These are phyloP conservation scores for Tipula unca DNA, from an alignment of 2,888 invertebrate genomes.

Conservation along the genomic window DNA sequence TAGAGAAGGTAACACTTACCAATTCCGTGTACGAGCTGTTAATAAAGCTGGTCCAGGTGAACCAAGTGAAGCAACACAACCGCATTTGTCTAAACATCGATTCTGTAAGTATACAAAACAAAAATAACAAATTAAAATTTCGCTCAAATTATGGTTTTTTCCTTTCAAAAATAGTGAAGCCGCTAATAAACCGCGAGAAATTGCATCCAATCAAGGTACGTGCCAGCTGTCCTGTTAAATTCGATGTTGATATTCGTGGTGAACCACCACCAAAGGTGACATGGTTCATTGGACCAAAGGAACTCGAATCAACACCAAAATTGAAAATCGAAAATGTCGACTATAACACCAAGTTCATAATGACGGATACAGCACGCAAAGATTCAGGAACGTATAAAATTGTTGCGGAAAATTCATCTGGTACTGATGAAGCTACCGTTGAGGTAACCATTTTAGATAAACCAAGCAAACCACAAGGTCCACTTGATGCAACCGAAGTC, in stretches of 20 bases:
- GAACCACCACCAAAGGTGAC: slow-evolving; percentile 90
- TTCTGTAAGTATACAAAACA: slow-evolving; percentile 54
- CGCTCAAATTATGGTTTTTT: not conserved
- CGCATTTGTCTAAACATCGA: slow-evolving; percentile 78
- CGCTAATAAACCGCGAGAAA: slow-evolving; percentile 90
- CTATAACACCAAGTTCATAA: slow-evolving; percentile 77
- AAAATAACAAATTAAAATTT: not conserved
- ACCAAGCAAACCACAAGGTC: slow-evolving; percentile 59
- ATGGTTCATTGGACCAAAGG: slow-evolving; percentile 54
- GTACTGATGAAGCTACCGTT: slow-evolving; percentile 87
- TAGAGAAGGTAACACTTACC: slow-evolving; percentile 86
- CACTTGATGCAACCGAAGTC: slow-evolving; percentile 81
- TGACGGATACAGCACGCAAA: slow-evolving; percentile 72
- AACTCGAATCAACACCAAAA: slow-evolving; percentile 57
- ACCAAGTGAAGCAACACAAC: slow-evolving; percentile 80
- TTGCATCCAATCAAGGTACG: slow-evolving; percentile 80
- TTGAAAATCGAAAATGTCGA: slow-evolving; percentile 81
- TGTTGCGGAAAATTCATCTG: slow-evolving; percentile 86
- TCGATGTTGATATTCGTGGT: slow-evolving; percentile 92
- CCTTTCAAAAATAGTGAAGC: slow-evolving; percentile 61
- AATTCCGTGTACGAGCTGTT: slow-evolving; percentile 89
- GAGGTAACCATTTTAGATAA: slow-evolving; percentile 78
- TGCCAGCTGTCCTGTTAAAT: slow-evolving; percentile 80
- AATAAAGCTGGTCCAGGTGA: slow-evolving; percentile 93
- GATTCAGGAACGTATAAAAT: slow-evolving; percentile 87